Conservation (phyloP, 2,797 vertebrate species). For the Thalassophryne amazonica region DNA sequence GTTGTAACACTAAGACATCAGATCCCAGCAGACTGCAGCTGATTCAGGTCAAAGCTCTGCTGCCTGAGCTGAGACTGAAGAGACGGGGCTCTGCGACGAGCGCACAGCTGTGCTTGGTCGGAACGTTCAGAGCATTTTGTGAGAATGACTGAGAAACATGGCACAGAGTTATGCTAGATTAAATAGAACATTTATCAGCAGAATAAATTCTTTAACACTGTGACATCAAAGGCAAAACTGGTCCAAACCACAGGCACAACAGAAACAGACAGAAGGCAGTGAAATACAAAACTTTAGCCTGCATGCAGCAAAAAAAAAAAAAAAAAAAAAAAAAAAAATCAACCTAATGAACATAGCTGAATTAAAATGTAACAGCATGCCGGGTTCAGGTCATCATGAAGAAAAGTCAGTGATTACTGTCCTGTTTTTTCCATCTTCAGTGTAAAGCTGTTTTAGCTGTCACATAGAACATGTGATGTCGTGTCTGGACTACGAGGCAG, state of each 20-base stretch:
- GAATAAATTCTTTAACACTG: constrained; percentile 29
- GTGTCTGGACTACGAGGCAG: constrained; percentile 48
- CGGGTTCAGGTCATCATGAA: constrained; percentile 5
- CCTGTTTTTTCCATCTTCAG: constrained; percentile 15
- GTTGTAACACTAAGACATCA: neutral
- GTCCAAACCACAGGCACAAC: constrained; percentile 16
- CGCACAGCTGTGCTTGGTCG: no score
- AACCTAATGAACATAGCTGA: constrained; percentile 16
- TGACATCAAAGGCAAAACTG: constrained; percentile 12
- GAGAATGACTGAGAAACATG: no score
- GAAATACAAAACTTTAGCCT: constrained; percentile 24
- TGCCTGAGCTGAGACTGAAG: no score
- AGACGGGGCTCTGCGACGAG: no score
- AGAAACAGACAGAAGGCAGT: constrained; percentile 8
- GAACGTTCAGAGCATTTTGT: no score
- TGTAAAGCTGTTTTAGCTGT: constrained; percentile 37
- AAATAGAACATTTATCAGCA: constrained; percentile 14
- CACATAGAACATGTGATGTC: constrained; percentile 4
- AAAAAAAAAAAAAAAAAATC: constrained; percentile 21
- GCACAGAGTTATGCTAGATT: neutral
- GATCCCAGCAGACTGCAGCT: no score
- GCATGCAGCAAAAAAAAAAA: constrained; percentile 56
- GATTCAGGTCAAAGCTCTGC: neutral
- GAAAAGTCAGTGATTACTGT: constrained; percentile 10
- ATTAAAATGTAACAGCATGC: constrained; percentile 30